A percentile compares a stretch with the other conserved stretches of the same genome.
Conservation (phyloP, 2,888 invertebrate genomes). For the Malthinus seriepunctatus region DNA sequence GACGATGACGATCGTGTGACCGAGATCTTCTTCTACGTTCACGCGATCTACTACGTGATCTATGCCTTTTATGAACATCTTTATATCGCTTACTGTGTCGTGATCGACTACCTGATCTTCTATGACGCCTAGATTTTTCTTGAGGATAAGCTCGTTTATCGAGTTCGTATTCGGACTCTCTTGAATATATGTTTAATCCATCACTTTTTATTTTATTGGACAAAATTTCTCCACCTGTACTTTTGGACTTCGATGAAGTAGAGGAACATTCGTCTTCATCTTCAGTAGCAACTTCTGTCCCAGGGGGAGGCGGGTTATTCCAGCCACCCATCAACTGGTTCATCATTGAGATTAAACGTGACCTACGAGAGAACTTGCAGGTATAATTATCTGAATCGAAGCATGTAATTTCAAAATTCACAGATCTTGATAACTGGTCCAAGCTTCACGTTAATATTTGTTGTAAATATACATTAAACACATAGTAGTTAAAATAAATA, state of each 20-base stretch:
- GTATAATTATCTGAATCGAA: constrained; percentile 54
- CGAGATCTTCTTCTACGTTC: constrained; percentile 34
- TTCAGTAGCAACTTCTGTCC: constrained; percentile 46
- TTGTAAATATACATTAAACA: constrained; percentile 12
- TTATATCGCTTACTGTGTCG: constrained; percentile 28
- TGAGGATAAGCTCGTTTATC: constrained; percentile 27
- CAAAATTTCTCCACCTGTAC: constrained; percentile 9
- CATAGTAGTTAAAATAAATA: constrained; percentile 12
- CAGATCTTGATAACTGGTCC: constrained; percentile 40
- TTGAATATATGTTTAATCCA: constrained; percentile 47
- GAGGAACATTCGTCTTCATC: constrained; percentile 32
- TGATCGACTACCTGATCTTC: constrained; percentile 35
- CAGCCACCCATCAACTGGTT: constrained; percentile 43
- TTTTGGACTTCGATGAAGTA: constrained; percentile 25
- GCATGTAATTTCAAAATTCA: constrained; percentile 40
- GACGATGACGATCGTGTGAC: constrained; percentile 32
- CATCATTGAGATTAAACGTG: constrained; percentile 43
- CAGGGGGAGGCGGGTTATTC: constrained; percentile 53
- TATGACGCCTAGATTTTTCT: constrained; percentile 16
- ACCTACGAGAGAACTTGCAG: constrained; percentile 59
- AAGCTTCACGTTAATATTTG: constrained; percentile 19
- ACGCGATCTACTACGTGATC: constrained; percentile 34
- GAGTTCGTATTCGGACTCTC: constrained; percentile 46
- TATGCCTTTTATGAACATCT: constrained; percentile 27
- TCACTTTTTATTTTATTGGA: constrained; percentile 34